Evolutionary conservation across 2,113 vertebrate species (phyloP).

Genomic region (Tragelaphus scriptus): DNA sequence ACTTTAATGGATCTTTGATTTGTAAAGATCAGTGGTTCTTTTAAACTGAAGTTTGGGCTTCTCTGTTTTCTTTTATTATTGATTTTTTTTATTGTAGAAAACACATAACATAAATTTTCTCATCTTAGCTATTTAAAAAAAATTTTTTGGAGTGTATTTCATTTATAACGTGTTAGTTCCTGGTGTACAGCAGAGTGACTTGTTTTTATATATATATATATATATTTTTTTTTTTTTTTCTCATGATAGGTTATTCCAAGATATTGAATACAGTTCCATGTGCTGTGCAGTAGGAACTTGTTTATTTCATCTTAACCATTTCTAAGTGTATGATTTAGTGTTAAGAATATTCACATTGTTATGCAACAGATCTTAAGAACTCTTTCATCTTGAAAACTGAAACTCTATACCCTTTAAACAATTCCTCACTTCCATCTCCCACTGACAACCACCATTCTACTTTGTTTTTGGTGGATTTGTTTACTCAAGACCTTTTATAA

Average conservation of each 20-base stretch:
- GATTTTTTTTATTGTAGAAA: background rate
- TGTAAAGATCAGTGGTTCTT: slow-evolving; percentile 67
- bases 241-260: background rate
- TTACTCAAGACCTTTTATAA: background rate
- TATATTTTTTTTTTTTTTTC: background rate
- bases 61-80: background rate
- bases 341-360: background rate
- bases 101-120: background rate
- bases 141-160: background rate
- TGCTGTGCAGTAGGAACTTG: background rate
- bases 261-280: background rate
- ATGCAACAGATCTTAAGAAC: background rate
- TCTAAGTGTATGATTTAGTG: background rate
- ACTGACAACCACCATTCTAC: background rate
- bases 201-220: background rate
- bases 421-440: background rate
- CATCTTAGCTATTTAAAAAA: background rate
- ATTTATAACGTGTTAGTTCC: background rate
- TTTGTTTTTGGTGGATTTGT: background rate
- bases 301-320: background rate
- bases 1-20: slow-evolving; percentile 64
- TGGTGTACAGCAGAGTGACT: background rate
- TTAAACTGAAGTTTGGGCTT: slow-evolving; percentile 50
- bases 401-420: background rate
- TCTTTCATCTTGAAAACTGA: background rate